Percentiles rank a stretch among this genome's conserved stretches.
phyloP scores from a whole-genome alignment of 1,140 invertebrate genomes.

The Phortica variegata region DNA sequence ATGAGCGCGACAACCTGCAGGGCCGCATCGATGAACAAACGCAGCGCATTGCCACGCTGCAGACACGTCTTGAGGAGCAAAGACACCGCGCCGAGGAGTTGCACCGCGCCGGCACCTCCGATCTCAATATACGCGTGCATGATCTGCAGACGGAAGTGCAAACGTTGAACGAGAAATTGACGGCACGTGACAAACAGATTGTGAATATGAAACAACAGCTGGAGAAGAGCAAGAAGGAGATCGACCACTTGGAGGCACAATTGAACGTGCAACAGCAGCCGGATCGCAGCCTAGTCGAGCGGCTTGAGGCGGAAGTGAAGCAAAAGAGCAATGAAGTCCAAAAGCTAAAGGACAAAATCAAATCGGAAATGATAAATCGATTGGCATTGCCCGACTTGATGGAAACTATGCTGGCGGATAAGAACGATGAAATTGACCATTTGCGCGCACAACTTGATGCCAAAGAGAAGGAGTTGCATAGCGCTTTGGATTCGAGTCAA shows the following conservation, averaged over 20 bases:
- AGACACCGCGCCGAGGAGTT: constrained; percentile 70
- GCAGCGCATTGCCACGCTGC: constrained; percentile 74
- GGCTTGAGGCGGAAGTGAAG: constrained; percentile 61
- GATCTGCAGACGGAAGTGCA: constrained; percentile 64
- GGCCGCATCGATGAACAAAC: constrained; percentile 77
- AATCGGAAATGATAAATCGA: constrained; percentile 57
- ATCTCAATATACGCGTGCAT: constrained; percentile 68
- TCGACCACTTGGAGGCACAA: constrained; percentile 60
- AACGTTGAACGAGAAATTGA: constrained; percentile 62
- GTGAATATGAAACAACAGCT: constrained; percentile 56
- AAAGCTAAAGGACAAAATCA: constrained; percentile 59
- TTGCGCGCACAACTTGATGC: constrained; percentile 60
- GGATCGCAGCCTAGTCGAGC: constrained; percentile 61
- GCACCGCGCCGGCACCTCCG: constrained; percentile 67
- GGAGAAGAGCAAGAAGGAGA: constrained; percentile 49
- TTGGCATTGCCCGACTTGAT: constrained; percentile 62
- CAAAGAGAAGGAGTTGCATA: constrained; percentile 41
- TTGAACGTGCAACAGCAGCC: constrained; percentile 41
- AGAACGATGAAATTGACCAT: constrained; percentile 69
- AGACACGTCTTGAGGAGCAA: constrained; percentile 76
- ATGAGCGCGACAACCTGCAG: constrained; percentile 77
- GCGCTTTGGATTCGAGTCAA: constrained; percentile 25
- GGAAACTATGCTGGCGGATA: constrained; percentile 66
- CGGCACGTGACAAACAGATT: constrained; percentile 63
- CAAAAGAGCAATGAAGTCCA: constrained; percentile 61